phyloP scores from a whole-genome alignment of 2,797 vertebrate species.

The Ficedula albicollis region DNA sequence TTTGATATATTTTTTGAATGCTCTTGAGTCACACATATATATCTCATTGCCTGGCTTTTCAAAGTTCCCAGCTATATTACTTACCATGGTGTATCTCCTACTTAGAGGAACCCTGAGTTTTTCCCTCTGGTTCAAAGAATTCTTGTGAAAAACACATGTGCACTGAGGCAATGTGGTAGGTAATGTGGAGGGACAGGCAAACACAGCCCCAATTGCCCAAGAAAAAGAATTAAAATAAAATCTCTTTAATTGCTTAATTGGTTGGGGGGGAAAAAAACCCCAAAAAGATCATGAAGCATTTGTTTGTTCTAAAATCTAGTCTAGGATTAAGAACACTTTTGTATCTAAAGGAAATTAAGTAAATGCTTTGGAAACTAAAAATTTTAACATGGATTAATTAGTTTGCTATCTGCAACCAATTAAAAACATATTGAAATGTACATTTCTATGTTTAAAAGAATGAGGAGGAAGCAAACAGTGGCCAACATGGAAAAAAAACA shows the following conservation, averaged over 20 bases:
- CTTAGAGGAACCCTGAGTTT: background rate
- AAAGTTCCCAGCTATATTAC: background rate
- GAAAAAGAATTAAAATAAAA: background rate
- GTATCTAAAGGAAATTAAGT: background rate
- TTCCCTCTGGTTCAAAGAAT: background rate
- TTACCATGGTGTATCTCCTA: background rate
- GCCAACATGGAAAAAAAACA: background rate
- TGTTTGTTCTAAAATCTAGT: background rate
- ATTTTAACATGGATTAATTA: background rate
- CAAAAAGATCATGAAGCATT: background rate
- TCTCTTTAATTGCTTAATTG: background rate
- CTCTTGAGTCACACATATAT: constrained; percentile 21
- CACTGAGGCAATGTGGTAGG: background rate
- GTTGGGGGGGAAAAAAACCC: background rate
- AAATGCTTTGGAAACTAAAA: background rate
- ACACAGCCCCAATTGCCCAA: background rate
- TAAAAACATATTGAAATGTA: background rate
- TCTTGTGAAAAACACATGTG: background rate
- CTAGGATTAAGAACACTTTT: background rate
- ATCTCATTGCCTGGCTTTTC: background rate
- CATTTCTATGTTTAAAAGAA: background rate
- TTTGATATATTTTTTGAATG: constrained; percentile 64
- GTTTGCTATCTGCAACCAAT: background rate
- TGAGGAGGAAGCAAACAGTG: background rate
- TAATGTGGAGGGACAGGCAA: background rate